phyloP scores from a whole-genome alignment of 2,888 invertebrate species.

The Alsophila aescularia region DNA sequence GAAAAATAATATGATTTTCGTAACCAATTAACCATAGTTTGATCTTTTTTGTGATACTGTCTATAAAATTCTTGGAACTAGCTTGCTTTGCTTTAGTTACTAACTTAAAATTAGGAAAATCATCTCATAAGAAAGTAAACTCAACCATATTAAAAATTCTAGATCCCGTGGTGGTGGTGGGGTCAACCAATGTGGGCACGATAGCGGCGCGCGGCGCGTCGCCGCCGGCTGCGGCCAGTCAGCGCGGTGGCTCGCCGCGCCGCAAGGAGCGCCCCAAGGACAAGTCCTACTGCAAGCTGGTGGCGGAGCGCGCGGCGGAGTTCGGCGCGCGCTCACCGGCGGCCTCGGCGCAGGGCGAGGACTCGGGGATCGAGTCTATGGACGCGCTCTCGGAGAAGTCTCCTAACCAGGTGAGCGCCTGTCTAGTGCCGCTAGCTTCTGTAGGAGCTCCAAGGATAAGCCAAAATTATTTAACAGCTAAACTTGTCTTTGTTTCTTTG shows the following conservation, averaged over 20 bases:
- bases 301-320: constrained; percentile 78
- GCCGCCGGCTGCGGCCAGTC: constrained; percentile 56
- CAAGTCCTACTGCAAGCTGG: constrained; percentile 84
- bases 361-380: constrained; percentile 97
- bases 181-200: constrained; percentile 89
- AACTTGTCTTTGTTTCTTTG: too few relatives aligned
- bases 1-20: too few relatives aligned
- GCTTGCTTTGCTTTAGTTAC: too few relatives aligned
- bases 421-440: too few relatives aligned
- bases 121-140: too few relatives aligned
- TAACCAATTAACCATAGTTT: too few relatives aligned
- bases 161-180: constrained; percentile 58
- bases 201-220: constrained; percentile 73
- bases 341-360: constrained; percentile 89
- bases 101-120: too few relatives aligned
- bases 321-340: constrained; percentile 76
- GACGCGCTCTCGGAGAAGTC: constrained; percentile 96
- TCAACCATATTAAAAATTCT: too few relatives aligned
- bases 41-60: too few relatives aligned
- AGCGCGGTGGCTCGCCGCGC: constrained; percentile 58
- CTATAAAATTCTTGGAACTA: too few relatives aligned
- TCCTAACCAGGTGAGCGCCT: constrained; percentile 88
- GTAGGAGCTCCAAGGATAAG: too few relatives aligned
- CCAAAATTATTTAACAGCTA: too few relatives aligned
- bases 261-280: constrained; percentile 76